phyloP scores from a whole-genome alignment of 1,140 invertebrate genomes.

The Drosophila trapezifrons region DNA sequence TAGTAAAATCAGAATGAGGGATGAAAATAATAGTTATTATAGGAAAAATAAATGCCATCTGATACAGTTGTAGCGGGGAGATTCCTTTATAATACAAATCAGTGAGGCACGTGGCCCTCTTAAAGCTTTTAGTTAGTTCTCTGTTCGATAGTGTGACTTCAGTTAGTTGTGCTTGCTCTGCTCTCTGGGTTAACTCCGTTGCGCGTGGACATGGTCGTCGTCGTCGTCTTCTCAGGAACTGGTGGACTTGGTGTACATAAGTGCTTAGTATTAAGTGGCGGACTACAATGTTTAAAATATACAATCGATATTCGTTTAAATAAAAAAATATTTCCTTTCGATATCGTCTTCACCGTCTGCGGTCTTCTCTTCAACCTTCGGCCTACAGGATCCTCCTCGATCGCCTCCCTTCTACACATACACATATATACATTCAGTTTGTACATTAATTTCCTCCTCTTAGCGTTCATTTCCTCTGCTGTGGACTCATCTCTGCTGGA shows the following conservation, averaged over 20 bases:
- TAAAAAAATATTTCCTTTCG: constrained; percentile 49
- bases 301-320: constrained; percentile 46
- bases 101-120: constrained; percentile 43
- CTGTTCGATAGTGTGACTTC: constrained; percentile 39
- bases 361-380: background rate
- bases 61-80: constrained; percentile 50
- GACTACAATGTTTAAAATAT: constrained; percentile 56
- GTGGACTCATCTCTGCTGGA: constrained; percentile 14
- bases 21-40: constrained; percentile 37
- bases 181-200: constrained; percentile 47
- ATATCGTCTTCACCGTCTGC: constrained; percentile 5
- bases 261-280: constrained; percentile 53
- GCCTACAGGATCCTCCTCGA: background rate
- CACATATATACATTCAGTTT: constrained; percentile 31
- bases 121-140: constrained; percentile 70
- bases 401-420: constrained; percentile 26
- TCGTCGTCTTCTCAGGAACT: constrained; percentile 65
- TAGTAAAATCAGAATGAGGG: constrained; percentile 38
- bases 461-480: background rate
- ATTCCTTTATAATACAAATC: constrained; percentile 67
- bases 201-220: constrained; percentile 28
- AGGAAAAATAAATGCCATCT: constrained; percentile 62
- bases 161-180: constrained; percentile 16
- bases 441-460: constrained; percentile 17
- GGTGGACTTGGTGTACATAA: constrained; percentile 51